Conservation (phyloP, 2,888 invertebrate species). For the Eupithecia exiguata region DNA sequence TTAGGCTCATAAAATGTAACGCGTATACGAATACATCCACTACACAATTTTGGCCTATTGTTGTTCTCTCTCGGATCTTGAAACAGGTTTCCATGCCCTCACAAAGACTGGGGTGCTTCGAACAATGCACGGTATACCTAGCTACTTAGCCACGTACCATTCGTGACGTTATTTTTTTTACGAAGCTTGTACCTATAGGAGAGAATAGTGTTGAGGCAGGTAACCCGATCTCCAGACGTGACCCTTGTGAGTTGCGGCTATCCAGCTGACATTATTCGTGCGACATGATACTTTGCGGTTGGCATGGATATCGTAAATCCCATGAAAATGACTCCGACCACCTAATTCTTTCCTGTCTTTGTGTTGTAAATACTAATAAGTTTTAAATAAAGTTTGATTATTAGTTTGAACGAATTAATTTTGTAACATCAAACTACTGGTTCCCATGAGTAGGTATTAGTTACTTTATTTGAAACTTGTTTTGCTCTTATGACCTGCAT, state of each 20-base stretch:
- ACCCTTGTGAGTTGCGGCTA: constrained; percentile 50
- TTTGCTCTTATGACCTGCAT: not conserved
- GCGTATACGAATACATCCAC: constrained; percentile 39
- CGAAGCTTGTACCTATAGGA: constrained; percentile 62
- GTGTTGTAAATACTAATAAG: not conserved
- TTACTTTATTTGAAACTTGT: not conserved
- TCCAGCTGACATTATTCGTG: constrained; percentile 59
- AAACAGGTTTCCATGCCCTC: constrained; percentile 68
- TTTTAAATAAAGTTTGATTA: not conserved
- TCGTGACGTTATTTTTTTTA: constrained; percentile 58
- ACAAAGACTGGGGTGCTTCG: constrained; percentile 58
- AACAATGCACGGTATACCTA: constrained; percentile 63
- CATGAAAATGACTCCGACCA: constrained; percentile 18
- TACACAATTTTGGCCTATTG: constrained; percentile 54
- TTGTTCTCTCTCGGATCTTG: constrained; percentile 58
- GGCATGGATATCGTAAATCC: constrained; percentile 36
- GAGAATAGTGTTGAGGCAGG: constrained; percentile 63
- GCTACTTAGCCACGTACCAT: constrained; percentile 52
- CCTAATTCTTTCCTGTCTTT: not conserved
- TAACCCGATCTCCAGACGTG: constrained; percentile 66
- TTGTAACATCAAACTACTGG: not conserved
- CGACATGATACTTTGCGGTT: constrained; percentile 59
- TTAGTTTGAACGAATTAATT: not conserved
- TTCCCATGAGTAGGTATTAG: not conserved
- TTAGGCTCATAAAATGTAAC: constrained; percentile 41